A percentile compares a stretch with the other conserved stretches of the same genome.
phyloP scores from a whole-genome alignment of 2,113 vertebrate genomes.

The Mus spicilegus region DNA sequence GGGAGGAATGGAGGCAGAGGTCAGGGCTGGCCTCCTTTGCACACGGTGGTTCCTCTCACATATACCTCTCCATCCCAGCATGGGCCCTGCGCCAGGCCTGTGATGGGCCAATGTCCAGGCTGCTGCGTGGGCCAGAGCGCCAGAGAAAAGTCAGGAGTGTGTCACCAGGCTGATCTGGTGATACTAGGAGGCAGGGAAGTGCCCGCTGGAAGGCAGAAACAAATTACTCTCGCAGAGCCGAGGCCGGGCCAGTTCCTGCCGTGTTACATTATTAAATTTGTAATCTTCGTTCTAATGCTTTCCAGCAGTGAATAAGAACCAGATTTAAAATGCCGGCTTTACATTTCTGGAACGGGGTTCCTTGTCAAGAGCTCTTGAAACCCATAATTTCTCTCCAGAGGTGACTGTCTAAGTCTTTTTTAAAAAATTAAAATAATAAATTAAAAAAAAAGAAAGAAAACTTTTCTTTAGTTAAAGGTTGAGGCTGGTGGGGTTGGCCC shows the following conservation, averaged over 20 bases:
- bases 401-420: slow-evolving; percentile 77
- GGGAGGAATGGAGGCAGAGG: neutral
- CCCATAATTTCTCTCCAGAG: slow-evolving; percentile 84
- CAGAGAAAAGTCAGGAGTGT: slow-evolving; percentile 41
- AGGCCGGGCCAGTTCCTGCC: slow-evolving; percentile 80
- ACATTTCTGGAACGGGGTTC: slow-evolving; percentile 82
- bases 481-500: neutral
- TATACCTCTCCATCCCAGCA: neutral
- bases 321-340: slow-evolving; percentile 84
- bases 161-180: slow-evolving; percentile 66
- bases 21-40: neutral
- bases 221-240: slow-evolving; percentile 83
- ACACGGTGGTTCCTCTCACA: neutral
- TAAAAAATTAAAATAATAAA: slow-evolving; percentile 75
- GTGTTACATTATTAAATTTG: slow-evolving; percentile 88
- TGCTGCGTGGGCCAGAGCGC: neutral
- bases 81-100: neutral
- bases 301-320: slow-evolving; percentile 85
- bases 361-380: slow-evolving; percentile 76
- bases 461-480: slow-evolving; percentile 58
- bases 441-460: slow-evolving; percentile 58
- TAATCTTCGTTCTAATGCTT: slow-evolving; percentile 87
- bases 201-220: slow-evolving; percentile 81
- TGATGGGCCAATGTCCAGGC: neutral
- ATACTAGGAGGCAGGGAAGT: slow-evolving; percentile 60